Evolutionary conservation across 2,797 vertebrate genomes (phyloP).

Genomic region (Poeciliopsis infans): DNA sequence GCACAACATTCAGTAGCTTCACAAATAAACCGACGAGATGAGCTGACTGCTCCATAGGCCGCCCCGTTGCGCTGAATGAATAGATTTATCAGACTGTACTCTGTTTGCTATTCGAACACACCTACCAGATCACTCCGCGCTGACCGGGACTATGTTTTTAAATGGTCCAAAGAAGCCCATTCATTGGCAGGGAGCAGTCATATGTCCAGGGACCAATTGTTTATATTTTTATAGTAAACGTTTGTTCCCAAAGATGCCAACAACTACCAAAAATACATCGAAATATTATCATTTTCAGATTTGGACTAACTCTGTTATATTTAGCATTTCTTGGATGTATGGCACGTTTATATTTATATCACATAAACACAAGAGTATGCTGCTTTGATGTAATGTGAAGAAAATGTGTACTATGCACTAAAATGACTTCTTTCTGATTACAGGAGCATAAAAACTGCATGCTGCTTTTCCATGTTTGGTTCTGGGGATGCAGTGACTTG

Average conservation of each 20-base stretch:
- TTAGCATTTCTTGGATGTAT: not conserved
- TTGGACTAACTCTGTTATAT: not conserved
- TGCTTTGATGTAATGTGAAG: not conserved
- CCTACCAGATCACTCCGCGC: conserved; percentile 75
- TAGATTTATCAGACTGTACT: conserved; percentile 12
- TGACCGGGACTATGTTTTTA: conserved; percentile 92
- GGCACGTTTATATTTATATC: not conserved
- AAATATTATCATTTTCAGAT: not conserved
- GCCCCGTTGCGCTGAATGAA: conserved; percentile 45
- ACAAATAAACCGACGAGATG: not conserved
- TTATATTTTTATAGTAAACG: conserved; percentile 49
- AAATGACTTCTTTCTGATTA: not conserved
- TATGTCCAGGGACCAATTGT: conserved; percentile 46
- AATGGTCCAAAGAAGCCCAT: conserved; percentile 86
- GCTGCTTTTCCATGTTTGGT: too few species aligned
- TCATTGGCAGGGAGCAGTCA: conserved; percentile 76
- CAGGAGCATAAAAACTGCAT: not conserved
- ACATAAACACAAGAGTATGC: not conserved
- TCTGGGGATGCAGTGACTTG: too few species aligned
- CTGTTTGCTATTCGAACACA: conserved; percentile 53
- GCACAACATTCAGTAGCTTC: not conserved
- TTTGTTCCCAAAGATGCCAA: conserved; percentile 3
- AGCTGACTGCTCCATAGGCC: conserved; percentile 12
- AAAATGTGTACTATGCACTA: not conserved
- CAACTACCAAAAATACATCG: not conserved